phyloP scores from a whole-genome alignment of 2,113 vertebrate genomes.

The Elgaria multicarinata region DNA sequence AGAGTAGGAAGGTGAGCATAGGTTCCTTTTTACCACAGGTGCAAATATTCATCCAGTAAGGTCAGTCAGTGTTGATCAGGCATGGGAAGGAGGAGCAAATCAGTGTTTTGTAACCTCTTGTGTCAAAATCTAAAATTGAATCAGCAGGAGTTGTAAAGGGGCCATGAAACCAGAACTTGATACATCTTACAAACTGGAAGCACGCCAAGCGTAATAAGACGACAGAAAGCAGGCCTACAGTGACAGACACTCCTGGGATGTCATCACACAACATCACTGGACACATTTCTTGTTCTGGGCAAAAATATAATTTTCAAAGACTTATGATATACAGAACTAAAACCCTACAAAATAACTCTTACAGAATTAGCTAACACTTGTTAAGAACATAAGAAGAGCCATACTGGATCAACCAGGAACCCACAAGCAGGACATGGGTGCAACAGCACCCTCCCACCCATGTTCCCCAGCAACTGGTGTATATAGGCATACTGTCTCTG shows the following conservation, averaged over 20 bases:
- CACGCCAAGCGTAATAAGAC: not conserved
- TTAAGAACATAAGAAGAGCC: too few species aligned
- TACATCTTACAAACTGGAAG: not conserved
- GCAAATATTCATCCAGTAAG: not conserved
- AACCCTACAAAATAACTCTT: not conserved
- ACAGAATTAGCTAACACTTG: not conserved
- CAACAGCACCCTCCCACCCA: too few species aligned
- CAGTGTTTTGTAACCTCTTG: not conserved
- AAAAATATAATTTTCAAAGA: not conserved
- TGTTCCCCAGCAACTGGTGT: too few species aligned
- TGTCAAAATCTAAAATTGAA: not conserved
- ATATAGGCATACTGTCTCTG: too few species aligned
- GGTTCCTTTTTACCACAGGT: not conserved
- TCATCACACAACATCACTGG: not conserved
- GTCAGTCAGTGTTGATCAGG: not conserved
- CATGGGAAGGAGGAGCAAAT: not conserved
- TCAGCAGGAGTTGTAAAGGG: not conserved
- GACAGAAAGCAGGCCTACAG: not conserved
- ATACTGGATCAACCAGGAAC: too few species aligned
- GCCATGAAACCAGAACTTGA: not conserved
- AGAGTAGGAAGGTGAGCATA: not conserved
- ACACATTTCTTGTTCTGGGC: not conserved
- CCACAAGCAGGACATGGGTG: too few species aligned
- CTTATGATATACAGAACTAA: not conserved
- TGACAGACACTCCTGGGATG: not conserved